Percentiles rank a stretch among this genome's conserved stretches.
Evolutionary conservation across 2,113 vertebrate genomes (phyloP).

Genomic region (Sprattus sprattus): DNA sequence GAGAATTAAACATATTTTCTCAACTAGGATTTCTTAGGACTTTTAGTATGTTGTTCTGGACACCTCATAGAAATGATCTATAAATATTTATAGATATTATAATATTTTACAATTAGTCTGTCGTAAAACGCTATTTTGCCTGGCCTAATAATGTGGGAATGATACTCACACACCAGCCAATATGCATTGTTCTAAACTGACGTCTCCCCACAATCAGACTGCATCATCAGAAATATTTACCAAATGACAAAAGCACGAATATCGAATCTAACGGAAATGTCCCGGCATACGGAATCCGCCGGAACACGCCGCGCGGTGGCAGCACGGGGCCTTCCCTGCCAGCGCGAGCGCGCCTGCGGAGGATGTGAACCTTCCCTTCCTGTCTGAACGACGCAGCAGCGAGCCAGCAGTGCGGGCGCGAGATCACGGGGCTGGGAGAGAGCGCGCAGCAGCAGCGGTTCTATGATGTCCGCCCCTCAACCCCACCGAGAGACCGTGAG

Average conservation of each 20-base stretch:
- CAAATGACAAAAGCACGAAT: neutral
- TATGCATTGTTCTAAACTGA: no score
- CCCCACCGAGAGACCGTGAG: conserved; percentile 4
- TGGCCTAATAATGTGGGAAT: no score
- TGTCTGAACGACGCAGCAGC: conserved; percentile 61
- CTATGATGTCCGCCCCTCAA: conserved; percentile 59
- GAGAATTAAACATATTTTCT: no score
- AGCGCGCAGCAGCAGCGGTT: conserved; percentile 47
- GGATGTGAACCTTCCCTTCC: conserved; percentile 80
- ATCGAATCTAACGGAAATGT: neutral
- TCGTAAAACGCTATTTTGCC: no score
- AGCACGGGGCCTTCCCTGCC: conserved; percentile 19
- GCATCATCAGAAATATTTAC: neutral
- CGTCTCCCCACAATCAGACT: no score
- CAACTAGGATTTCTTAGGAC: no score
- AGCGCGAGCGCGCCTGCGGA: conserved; percentile 41
- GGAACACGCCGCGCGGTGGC: conserved; percentile 34
- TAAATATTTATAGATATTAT: no score
- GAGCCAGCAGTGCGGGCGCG: conserved; percentile 60
- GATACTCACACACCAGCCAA: no score
- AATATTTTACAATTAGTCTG: no score
- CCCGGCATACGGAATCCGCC: neutral
- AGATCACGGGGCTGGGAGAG: neutral
- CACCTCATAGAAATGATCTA: no score
- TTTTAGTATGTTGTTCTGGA: no score